These are phyloP conservation scores for Archilochus colubris DNA, from an alignment of 2,113 vertebrate genomes.

Conservation along the genomic window DNA sequence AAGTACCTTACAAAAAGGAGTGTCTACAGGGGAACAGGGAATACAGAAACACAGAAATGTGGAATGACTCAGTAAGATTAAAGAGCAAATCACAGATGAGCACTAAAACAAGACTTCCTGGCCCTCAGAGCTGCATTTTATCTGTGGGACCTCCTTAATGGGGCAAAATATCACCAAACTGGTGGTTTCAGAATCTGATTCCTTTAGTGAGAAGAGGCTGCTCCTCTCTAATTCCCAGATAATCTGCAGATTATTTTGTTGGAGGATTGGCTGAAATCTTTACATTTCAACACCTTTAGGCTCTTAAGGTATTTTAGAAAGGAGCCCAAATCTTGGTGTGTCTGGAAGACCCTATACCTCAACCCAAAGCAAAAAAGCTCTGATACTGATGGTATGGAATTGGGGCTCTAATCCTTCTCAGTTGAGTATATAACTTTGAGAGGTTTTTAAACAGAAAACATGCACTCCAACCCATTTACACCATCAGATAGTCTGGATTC, in stretches of 20 bases:
- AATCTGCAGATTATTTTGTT: background rate
- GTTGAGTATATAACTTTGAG: background rate
- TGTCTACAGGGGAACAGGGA: background rate
- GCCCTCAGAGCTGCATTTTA: background rate
- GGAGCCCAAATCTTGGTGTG: background rate
- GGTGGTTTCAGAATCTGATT: background rate
- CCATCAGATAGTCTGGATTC: background rate
- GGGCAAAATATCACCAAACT: background rate
- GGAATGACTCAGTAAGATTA: background rate
- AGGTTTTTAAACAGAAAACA: background rate
- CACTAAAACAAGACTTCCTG: background rate
- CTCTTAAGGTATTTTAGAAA: background rate
- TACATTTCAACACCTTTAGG: background rate
- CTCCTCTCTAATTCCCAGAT: background rate
- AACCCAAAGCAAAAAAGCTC: background rate
- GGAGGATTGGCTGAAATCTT: background rate
- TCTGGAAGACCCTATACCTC: background rate
- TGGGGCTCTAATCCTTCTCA: background rate
- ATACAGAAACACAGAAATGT: background rate
- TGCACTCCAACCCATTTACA: background rate
- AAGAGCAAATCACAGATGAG: background rate
- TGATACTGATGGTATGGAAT: background rate
- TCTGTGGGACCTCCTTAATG: background rate
- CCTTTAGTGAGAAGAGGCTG: background rate
- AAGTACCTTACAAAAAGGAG: background rate